These are phyloP conservation scores for Artibeus jamaicensis DNA, from an alignment of 2,797 vertebrate genomes.

Conservation along the genomic window DNA sequence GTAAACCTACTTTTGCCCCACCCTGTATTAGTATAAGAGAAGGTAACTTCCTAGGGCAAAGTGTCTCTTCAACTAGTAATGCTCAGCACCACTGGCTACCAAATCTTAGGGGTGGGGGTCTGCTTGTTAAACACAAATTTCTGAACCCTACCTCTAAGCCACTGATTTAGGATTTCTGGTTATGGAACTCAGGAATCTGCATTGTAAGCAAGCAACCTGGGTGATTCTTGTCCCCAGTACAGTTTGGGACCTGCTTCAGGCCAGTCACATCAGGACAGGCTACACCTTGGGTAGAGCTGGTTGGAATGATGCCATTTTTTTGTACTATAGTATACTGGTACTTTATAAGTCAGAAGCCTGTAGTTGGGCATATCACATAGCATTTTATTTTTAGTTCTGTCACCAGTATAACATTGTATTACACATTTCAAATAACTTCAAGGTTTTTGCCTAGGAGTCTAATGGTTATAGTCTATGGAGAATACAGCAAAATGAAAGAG, in stretches of 20 bases:
- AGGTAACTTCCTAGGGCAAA: not conserved
- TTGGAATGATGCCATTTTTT: not conserved
- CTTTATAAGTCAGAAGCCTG: constrained; percentile 1
- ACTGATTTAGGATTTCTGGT: constrained; percentile 14
- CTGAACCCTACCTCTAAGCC: not conserved
- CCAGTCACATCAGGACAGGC: not conserved
- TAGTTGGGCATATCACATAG: not conserved
- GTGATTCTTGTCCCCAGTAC: not conserved
- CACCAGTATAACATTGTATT: not conserved
- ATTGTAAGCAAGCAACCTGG: not conserved
- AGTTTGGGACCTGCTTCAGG: not conserved
- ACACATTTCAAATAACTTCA: constrained; percentile 23
- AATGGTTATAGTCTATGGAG: constrained; percentile 20
- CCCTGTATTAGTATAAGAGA: not conserved
- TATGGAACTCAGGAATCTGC: not conserved
- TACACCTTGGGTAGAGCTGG: not conserved
- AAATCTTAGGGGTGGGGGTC: not conserved
- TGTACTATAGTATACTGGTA: not conserved
- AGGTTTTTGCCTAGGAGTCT: constrained; percentile 19
- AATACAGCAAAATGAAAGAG: constrained; percentile 44
- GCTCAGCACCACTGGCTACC: not conserved
- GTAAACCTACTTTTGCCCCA: not conserved
- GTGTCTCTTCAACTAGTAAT: not conserved
- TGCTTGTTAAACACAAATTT: constrained; percentile 14
- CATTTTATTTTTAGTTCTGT: not conserved